phyloP scores from a whole-genome alignment of 2,888 invertebrate genomes.

The Eupithecia dodoneata region DNA sequence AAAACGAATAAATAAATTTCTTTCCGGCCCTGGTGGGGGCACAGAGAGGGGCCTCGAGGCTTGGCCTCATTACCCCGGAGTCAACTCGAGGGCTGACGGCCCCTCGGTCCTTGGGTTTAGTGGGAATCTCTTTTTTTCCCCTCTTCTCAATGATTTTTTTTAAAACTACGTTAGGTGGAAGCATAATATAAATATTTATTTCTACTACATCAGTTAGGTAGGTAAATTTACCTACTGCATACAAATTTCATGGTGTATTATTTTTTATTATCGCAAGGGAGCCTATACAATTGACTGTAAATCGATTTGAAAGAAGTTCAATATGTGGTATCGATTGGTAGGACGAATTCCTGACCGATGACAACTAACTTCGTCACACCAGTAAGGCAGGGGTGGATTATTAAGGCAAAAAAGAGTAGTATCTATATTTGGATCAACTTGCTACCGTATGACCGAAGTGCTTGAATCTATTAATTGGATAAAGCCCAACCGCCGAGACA shows the following conservation, averaged over 20 bases:
- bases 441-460: background rate
- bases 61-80: too few species aligned
- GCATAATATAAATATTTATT: background rate
- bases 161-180: background rate
- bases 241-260: constrained; percentile 3
- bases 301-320: background rate
- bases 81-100: too few species aligned
- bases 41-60: too few species aligned
- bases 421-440: background rate
- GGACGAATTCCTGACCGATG: background rate
- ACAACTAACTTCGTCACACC: background rate
- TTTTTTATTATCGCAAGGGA: background rate
- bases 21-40: too few species aligned
- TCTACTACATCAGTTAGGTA: background rate
- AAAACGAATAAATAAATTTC: background rate
- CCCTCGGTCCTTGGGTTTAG: too few species aligned
- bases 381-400: background rate
- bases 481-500: background rate
- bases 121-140: too few species aligned
- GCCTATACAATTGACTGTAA: background rate
- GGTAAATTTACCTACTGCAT: background rate
- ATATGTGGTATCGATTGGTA: background rate
- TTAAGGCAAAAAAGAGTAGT: background rate
- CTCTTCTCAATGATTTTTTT: too few species aligned
- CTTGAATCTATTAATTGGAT: background rate